Base-by-base conservation (phyloP, 53 echinoderm and acorn worm species). In the Temnopleurus reevesii region DNA sequence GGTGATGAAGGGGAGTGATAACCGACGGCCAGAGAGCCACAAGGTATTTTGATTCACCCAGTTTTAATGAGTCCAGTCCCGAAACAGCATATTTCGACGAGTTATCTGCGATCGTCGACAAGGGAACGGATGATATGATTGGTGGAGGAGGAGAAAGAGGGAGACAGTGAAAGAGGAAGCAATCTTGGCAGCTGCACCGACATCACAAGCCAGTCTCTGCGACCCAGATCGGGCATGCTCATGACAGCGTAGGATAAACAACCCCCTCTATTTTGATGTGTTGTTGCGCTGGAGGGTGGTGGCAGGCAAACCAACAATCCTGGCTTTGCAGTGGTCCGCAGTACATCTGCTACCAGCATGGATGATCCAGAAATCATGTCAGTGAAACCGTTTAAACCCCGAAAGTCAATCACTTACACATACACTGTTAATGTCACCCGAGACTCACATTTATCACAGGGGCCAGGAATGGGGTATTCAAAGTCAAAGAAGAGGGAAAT, bases 231-330 rank as follows among this genome's bases (percentile, higher is more conserved):
- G 30, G 47, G 21, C 29, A 59, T 85, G 59, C 86, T 46, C 41
- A 45, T 44, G 45, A 85, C 86, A 25, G 86, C 45, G 86, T 61
- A 85, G 86, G 58, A 45, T 60, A 60, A 85, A 85, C 86, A 85
- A 43, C 59, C 27, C 45, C 86, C 61, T 46, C 86, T 85, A 60
- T 85, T 85, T 85, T 85, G 86, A 85, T 85, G 86, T 85, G 86
- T 85, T 85, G 63, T 59, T 85, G 63, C 61, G 86, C 86, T 85
- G 59, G 45, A 71, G 53, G 86, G 61, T n/a, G 25, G 38, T 36
- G 86, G 45, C 17, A 85, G 63, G 9, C 57, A 61, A 85, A 85
- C 86, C 86, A 85, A 85, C 86, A 85, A 49, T 61, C 28, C 56
- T 28, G 63, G 28, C 61, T 85, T 85, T 83, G 83, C 83, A 83